Conservation (phyloP, 2,113 vertebrate species). For the human region DNA sequence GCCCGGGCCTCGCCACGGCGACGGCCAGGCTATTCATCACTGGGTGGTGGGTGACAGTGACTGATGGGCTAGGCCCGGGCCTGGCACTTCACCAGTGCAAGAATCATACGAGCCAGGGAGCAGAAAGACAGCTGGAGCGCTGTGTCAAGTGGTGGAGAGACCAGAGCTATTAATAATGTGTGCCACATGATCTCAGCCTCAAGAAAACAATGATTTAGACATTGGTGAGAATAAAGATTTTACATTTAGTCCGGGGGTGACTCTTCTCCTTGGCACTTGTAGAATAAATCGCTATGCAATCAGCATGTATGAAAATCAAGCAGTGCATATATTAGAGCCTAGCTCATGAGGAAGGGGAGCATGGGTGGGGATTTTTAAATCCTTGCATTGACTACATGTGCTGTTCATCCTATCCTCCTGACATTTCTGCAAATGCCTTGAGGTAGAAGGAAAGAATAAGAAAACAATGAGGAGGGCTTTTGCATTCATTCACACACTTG, state of each 20-base stretch:
- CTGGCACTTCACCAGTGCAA: conserved; percentile 95
- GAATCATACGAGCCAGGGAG: conserved; percentile 94
- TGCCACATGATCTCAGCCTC: conserved; percentile 91
- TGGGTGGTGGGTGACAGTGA: conserved; percentile 95
- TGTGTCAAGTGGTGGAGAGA: conserved; percentile 98
- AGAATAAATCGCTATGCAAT: conserved; percentile 93
- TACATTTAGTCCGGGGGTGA: conserved; percentile 87
- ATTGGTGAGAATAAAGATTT: conserved; percentile 93
- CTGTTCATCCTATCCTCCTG: conserved; percentile 65
- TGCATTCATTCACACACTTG: not conserved
- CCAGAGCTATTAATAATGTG: conserved; percentile 99
- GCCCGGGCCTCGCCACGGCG: conserved; percentile 84
- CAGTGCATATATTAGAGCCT: conserved; percentile 91
- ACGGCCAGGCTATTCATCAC: conserved; percentile 95
- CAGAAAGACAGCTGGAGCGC: conserved; percentile 99
- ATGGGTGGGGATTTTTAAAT: not conserved
- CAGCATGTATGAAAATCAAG: conserved; percentile 91
- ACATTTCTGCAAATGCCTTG: conserved; percentile 31
- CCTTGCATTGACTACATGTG: conserved; percentile 34
- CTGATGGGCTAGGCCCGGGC: conserved; percentile 93
- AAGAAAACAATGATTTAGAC: conserved; percentile 90
- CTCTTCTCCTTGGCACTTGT: conserved; percentile 83
- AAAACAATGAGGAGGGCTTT: not conserved
- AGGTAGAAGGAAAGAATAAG: conserved; percentile 23
- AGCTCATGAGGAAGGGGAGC: conserved; percentile 68